Evolutionary conservation across 2,113 vertebrate genomes (phyloP), one percentile per base, ranked within the genome.

Genomic region (Periophthalmus modestus): DNA sequence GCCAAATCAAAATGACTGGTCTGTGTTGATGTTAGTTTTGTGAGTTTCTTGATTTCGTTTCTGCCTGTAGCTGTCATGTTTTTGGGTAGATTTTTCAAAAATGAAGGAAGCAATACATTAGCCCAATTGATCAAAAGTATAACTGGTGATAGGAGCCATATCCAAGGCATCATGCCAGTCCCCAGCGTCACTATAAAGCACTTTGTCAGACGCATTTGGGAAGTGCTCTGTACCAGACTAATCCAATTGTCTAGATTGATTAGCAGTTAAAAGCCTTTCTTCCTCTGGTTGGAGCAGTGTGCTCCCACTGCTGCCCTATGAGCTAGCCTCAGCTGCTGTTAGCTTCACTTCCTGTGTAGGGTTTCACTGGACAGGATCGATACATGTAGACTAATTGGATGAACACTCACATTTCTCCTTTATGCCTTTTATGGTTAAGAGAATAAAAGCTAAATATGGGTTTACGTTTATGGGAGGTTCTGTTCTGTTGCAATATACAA

Each of bases 211-310:
- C 77, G 83, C 91, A 87, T 92, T 89, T 89, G 88, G 89, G 85
- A 91, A 89, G 82, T 86, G 89, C 89, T 90, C 68, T 88, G 85
- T 73, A 88, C 80, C 72, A 78, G 72, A 72, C 82, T 89, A 91
- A 92, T 91, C 83, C 82, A 84, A 91, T 92, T 89, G 84, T 79
- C 74, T 67, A 78, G 89, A 91, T 90, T 91, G 89, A 90, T 92
- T 85, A 85, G 89, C 88, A 85, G 88, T 90, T 92, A 92, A 92
- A 92, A 92, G 89, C 90, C 82, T 88, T 86, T 88, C 89, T 89
- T 91, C 88, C 89, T 87, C 84, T 85, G 77, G 85, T 84, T 78
- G 39, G 76, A 87, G 82, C 78, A 75, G 80, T 89, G 70, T 52
- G 47, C 83, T 88, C 78, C 83, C 86, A 79, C 86, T 88, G 87